Evolutionary conservation across 2,888 invertebrate genomes (phyloP).

Genomic region (Eupithecia inturbata): DNA sequence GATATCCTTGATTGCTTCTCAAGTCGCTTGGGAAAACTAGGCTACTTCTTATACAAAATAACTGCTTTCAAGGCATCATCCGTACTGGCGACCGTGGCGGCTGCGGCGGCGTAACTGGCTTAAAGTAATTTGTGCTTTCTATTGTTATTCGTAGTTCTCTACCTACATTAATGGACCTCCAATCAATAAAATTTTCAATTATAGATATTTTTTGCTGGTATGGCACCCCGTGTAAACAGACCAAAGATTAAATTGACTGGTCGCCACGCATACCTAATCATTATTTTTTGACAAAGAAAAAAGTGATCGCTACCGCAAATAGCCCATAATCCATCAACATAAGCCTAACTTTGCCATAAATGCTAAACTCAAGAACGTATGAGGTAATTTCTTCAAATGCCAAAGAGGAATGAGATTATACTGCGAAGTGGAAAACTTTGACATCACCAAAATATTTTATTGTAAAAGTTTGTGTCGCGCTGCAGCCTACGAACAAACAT

Average conservation of each 20-base stretch:
- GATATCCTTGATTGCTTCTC: slow-evolving; percentile 36
- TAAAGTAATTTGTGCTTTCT: neutral
- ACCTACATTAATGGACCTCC: neutral
- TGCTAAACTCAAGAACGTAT: slow-evolving; percentile 6
- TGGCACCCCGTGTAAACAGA: too few relatives aligned
- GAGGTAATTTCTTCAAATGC: slow-evolving; percentile 14
- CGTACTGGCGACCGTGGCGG: too few relatives aligned
- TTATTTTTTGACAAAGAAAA: too few relatives aligned
- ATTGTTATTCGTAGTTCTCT: neutral
- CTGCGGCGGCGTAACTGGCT: neutral
- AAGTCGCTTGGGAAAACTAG: neutral
- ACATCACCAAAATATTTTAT: slow-evolving; percentile 44
- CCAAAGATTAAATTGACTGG: too few relatives aligned
- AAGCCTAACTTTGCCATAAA: neutral
- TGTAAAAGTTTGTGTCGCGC: slow-evolving; percentile 38
- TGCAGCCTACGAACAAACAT: slow-evolving; percentile 29
- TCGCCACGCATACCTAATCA: too few relatives aligned
- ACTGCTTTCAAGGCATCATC: neutral
- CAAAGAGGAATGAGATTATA: slow-evolving; percentile 33
- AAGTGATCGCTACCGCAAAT: neutral
- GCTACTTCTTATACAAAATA: neutral
- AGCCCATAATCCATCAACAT: neutral
- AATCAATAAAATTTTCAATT: neutral
- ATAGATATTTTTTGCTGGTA: too few relatives aligned
- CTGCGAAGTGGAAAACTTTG: slow-evolving; percentile 40